Conservation (phyloP, 2,888 invertebrate genomes). For the Mesopsocus fuscifrons region DNA sequence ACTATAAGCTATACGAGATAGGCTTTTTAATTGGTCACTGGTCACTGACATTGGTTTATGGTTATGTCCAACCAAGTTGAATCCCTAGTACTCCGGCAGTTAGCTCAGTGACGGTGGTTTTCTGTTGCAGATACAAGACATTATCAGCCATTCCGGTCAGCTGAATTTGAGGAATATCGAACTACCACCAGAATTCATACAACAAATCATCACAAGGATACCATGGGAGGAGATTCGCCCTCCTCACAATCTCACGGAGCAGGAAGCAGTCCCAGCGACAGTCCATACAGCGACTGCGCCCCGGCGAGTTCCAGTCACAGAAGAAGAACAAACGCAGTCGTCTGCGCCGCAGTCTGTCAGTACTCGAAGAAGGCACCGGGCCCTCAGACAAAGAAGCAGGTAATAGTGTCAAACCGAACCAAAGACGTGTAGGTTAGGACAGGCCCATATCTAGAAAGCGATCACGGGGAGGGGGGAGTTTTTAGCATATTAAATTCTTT, state of each 20-base stretch:
- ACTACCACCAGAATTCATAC: constrained; percentile 45
- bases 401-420: too few relatives aligned
- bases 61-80: too few relatives aligned
- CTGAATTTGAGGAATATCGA: constrained; percentile 46
- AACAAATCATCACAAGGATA: constrained; percentile 32
- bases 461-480: too few relatives aligned
- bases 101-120: too few relatives aligned
- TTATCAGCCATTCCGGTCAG: constrained; percentile 24
- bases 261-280: constrained; percentile 6
- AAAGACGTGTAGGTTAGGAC: too few relatives aligned
- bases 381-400: constrained; percentile 21
- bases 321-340: constrained; percentile 26
- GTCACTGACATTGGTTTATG: too few relatives aligned
- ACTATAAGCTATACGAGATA: too few relatives aligned
- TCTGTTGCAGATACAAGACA: background rate
- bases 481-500: too few relatives aligned
- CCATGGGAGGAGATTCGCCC: constrained; percentile 2
- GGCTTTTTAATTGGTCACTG: too few relatives aligned
- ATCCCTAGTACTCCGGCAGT: too few relatives aligned
- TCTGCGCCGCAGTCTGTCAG: constrained; percentile 30
- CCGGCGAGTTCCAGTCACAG: constrained; percentile 21
- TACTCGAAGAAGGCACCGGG: constrained; percentile 24
- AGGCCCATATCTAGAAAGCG: too few relatives aligned
- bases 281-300: constrained; percentile 22
- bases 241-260: background rate